A percentile compares a stretch with the other conserved stretches of the same genome.
phyloP scores from a whole-genome alignment of 2,888 invertebrate species.

The Thysanoteuthis rhombus region DNA sequence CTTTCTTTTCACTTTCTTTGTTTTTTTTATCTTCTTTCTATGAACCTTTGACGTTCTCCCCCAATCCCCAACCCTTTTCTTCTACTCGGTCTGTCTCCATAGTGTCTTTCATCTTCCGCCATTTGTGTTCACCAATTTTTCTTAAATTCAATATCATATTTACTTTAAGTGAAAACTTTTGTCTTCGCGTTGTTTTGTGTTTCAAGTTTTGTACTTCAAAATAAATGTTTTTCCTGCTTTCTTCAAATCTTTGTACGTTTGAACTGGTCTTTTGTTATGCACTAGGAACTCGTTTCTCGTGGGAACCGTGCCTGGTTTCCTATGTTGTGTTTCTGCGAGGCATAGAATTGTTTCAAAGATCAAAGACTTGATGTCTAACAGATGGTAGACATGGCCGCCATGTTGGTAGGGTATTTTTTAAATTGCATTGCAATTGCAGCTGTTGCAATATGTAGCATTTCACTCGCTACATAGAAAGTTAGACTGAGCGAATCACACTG shows the following conservation, averaged over 20 bases:
- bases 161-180: background rate
- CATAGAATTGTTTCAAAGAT: background rate
- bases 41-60: too few species aligned
- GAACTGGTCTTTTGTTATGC: background rate
- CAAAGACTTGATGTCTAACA: background rate
- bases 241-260: background rate
- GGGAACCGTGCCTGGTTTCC: background rate
- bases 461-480: background rate
- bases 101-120: too few species aligned
- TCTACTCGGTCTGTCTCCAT: too few species aligned
- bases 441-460: background rate
- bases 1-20: too few species aligned
- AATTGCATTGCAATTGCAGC: constrained; percentile 12
- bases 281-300: background rate
- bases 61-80: too few species aligned
- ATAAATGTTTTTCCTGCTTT: background rate
- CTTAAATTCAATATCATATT: background rate
- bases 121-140: background rate
- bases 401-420: background rate
- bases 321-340: constrained; percentile 12
- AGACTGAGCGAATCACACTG: background rate
- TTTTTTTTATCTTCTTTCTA: too few species aligned
- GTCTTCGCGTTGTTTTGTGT: background rate
- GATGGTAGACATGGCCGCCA: background rate
- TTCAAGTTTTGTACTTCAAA: background rate